Base-by-base conservation (phyloP, 2,888 invertebrate species). In the Limenitis camilla region DNA sequence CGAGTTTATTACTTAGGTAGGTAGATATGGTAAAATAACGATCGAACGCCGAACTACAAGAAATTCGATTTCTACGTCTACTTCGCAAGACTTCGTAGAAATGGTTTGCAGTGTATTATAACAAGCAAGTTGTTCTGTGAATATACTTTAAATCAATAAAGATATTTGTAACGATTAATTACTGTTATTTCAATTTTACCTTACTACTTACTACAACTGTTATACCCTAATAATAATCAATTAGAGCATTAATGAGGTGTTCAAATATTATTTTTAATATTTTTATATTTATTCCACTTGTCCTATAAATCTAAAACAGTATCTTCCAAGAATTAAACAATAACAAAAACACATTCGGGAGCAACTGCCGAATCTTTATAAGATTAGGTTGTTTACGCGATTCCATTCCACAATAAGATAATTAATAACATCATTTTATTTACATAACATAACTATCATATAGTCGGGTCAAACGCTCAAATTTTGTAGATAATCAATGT, bases 401-500 rank as follows among this genome's bases (percentile, higher is more conserved):
- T 46, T 19, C 19, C 40, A 11, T 31, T 31, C 32, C 33, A 28
- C 10, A 40, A 32, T 11, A 31, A 10, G 36, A 45, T 52, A 44
- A 52, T 32, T 28, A 49, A n/a, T 40, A 50, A 40, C 48, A 49
- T 39, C 28, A 30, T 9, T 36, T 38, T 6, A 36, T 53, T 50
- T 52, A 52, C 45, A 41, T 45, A 44, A 49, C 41, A 28, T 46
- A 7, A n/a, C 30, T 38, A n/a, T 10, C 27, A 6, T 7, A 49
- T 19, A 19, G 19, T 2, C 5, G 9, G 59, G 57, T 61, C 57
- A 51, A 44, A 42, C 45, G 42, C 31, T 29, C 40, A 49, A 52
- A 38, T 36, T 40, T 39, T 28, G 7, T 5, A 36, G 58, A 58
- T 58, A 58, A 46, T 10, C 10, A 32, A 9, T 36, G 11, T 31